Base-by-base conservation (phyloP, 2,797 vertebrate species). In the Sebastes hubbsi region DNA sequence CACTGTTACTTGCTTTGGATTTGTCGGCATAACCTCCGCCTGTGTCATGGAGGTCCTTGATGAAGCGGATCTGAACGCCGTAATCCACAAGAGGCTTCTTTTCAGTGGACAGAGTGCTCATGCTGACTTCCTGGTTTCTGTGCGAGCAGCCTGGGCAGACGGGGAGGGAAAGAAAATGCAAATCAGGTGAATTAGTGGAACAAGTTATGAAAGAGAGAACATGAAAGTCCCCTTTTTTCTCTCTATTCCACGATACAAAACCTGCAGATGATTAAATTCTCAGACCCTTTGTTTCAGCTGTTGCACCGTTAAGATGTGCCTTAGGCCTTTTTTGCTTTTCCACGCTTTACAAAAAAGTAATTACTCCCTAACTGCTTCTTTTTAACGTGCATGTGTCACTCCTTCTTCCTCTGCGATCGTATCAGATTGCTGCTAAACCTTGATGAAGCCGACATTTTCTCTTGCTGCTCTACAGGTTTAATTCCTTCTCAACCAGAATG, bases 1-100 rank as follows among this genome's bases (percentile, higher is more conserved):
- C 67, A 1, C 55, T 52, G 66, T 30, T 82, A 68, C 25, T 84
- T 12, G 0, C 9, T 93, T 92, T 29, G 95, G 96, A 87, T 68
- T 88, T 95, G 18, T 96, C 95, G 0, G 87, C 32, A 13, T 90
- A 92, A 6, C 89, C 92, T 75, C 90, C 96, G 49, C 95, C 95
- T 0, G 92, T 93, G 80, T 96, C 96, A 14, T 97, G 95, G 46
- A 98, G 85, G 80, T 97, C 96, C 12, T 96, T 97, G 87, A 99
- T 99, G 94, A 99, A 99, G 84, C 98, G 97, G 86, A 99, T 99
- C 94, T 99, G 98, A 65, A 99, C 97, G 0, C 98, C 98, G 2
- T 98, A 97, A 88, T 98, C 98, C 83, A 98, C 92, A 0, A 93
- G 97, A 12, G 81, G 92, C 87, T 96, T 97, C 89, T 94, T 95